Evolutionary conservation across 2,797 vertebrate species (phyloP).

Genomic region (Antrozous pallidus): DNA sequence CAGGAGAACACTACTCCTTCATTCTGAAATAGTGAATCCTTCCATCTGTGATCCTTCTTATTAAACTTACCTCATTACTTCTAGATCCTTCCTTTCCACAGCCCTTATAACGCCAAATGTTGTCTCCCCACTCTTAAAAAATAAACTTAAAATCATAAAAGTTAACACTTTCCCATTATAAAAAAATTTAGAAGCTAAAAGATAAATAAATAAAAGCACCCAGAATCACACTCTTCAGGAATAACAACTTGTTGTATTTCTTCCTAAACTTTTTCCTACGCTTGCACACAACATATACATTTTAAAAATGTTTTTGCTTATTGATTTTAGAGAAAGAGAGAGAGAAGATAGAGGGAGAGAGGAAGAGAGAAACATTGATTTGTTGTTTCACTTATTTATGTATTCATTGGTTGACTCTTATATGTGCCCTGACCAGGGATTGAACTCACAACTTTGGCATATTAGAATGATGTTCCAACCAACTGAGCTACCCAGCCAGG

Average conservation of each 20-base stretch:
- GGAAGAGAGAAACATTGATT: not conserved
- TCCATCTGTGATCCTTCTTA: not conserved
- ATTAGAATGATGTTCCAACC: not conserved
- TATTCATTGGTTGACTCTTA: not conserved
- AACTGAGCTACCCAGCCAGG: not conserved
- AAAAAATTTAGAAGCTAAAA: not conserved
- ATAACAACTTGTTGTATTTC: not conserved
- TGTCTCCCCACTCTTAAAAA: not conserved
- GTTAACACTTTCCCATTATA: not conserved
- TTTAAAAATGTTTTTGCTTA: not conserved
- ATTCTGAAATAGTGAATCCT: not conserved
- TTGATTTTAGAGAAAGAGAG: not conserved
- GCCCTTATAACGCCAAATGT: not conserved
- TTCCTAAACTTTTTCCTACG: not conserved
- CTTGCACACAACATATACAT: not conserved
- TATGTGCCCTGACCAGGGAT: not conserved
- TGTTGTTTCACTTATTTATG: not conserved
- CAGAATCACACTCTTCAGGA: not conserved
- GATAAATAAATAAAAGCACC: slow-evolving; percentile 3
- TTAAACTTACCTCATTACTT: not conserved
- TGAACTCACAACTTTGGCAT: not conserved
- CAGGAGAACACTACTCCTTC: not conserved
- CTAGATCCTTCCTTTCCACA: not conserved
- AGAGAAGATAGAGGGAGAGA: not conserved
- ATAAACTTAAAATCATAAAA: slow-evolving; percentile 4